A percentile compares a stretch with the other conserved stretches of the same genome.
These are phyloP conservation scores for Umimayanthus kanabou DNA, from an alignment of 92 coral and sea anemone genomes.

Conservation along the genomic window DNA sequence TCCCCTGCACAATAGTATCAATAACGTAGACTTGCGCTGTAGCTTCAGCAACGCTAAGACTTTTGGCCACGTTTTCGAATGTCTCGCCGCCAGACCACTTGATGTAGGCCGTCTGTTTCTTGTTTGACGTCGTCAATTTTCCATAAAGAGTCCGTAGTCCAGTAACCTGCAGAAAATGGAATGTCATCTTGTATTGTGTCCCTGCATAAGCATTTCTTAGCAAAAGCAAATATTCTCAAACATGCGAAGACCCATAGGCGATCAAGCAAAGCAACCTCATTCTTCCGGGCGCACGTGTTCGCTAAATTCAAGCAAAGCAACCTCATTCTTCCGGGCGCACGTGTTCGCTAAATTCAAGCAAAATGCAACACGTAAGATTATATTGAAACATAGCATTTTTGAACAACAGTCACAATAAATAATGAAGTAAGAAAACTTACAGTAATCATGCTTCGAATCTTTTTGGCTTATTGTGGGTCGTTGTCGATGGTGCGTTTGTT, in stretches of 20 bases:
- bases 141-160: conserved; percentile 37
- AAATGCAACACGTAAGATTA: no score
- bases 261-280: no score
- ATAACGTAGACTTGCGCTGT: conserved; percentile 47
- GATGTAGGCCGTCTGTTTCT: conserved; percentile 26
- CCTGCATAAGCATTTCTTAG: not conserved
- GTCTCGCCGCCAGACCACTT: conserved; percentile 33
- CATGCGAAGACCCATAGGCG: no score
- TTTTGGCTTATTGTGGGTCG: no score
- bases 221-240: conserved; percentile 1
- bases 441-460: no score
- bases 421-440: no score
- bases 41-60: conserved; percentile 38
- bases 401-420: no score
- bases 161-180: conserved; percentile 19
- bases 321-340: no score
- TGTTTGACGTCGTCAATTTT: conserved; percentile 27
- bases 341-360: no score
- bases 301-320: no score
- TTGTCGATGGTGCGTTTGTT: not conserved
- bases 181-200: not conserved
- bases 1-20: conserved; percentile 36
- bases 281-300: no score
- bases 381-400: no score
- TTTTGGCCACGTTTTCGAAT: conserved; percentile 25